Percentiles rank a stretch among this genome's conserved stretches.
These are phyloP conservation scores for Danio choprae DNA, from an alignment of 2,797 vertebrate genomes.

Conservation along the genomic window DNA sequence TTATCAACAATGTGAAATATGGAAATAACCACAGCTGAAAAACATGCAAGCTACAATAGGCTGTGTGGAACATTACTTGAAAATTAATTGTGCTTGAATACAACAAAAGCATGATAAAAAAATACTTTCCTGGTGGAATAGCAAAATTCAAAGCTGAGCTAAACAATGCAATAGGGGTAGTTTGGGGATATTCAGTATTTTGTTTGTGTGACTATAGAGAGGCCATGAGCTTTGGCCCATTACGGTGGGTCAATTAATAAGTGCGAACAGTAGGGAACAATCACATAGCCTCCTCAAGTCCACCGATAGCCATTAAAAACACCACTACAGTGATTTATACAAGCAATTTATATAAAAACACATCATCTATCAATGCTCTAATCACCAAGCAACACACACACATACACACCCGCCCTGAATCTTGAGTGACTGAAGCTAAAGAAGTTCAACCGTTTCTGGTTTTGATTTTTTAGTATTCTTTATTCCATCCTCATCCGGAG, in stretches of 20 bases:
- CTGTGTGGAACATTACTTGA: constrained; percentile 25
- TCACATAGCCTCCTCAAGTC: constrained; percentile 65
- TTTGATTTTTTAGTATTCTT: constrained; percentile 35
- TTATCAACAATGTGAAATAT: constrained; percentile 33
- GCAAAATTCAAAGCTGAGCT: constrained; percentile 15
- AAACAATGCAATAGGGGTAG: constrained; percentile 13
- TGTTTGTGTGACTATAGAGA: constrained; percentile 30
- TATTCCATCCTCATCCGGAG: constrained; percentile 34
- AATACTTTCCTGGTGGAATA: neutral
- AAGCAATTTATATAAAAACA: constrained; percentile 79
- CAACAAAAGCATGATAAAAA: constrained; percentile 39
- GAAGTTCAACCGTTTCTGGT: constrained; percentile 10
- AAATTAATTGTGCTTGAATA: constrained; percentile 38
- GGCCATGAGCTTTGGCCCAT: constrained; percentile 42
- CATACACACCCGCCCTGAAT: constrained; percentile 46
- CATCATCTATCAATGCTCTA: constrained; percentile 67
- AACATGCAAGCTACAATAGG: constrained; percentile 37
- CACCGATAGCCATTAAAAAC: constrained; percentile 70
- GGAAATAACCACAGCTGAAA: constrained; percentile 42
- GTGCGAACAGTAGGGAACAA: constrained; percentile 32
- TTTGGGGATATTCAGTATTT: constrained; percentile 7
- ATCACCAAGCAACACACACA: constrained; percentile 45
- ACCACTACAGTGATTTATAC: constrained; percentile 79
- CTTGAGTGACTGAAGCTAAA: constrained; percentile 19
- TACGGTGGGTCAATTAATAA: constrained; percentile 48